These are phyloP conservation scores for Ceyx cyanopectus DNA, from an alignment of 2,113 vertebrate genomes.

Conservation along the genomic window DNA sequence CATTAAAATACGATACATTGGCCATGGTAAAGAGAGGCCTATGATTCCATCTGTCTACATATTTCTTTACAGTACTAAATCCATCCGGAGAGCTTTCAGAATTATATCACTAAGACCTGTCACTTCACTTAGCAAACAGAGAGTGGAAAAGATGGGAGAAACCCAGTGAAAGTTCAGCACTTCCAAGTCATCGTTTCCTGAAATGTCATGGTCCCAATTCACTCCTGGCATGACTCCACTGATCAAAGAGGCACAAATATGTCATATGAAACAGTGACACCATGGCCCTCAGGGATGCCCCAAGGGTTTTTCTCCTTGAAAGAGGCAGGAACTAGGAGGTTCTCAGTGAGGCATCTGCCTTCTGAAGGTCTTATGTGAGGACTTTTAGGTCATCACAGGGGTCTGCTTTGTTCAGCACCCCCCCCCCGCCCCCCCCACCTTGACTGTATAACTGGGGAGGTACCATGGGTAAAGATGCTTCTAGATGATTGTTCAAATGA, in stretches of 20 bases:
- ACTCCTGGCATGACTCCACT: background rate
- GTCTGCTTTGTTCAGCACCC: background rate
- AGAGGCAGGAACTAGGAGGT: background rate
- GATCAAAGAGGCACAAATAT: constrained; percentile 41
- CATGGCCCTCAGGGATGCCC: background rate
- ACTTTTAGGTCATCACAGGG: background rate
- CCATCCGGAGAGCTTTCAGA: constrained; percentile 58
- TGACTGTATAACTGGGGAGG: background rate
- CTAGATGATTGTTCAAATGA: background rate
- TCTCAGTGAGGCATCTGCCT: background rate
- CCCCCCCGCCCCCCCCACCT: background rate
- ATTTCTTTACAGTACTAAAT: constrained; percentile 62
- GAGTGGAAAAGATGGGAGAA: constrained; percentile 12
- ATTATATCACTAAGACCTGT: constrained; percentile 23
- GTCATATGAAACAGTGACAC: background rate
- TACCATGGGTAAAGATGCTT: background rate
- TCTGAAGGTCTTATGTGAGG: background rate
- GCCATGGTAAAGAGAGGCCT: constrained; percentile 27
- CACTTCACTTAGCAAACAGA: constrained; percentile 32
- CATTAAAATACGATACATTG: constrained; percentile 60
- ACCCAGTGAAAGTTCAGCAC: constrained; percentile 21
- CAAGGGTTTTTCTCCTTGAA: background rate
- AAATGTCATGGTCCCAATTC: constrained; percentile 60
- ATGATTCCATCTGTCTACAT: constrained; percentile 42
- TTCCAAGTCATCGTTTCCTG: constrained; percentile 47